phyloP scores from a whole-genome alignment of 2,113 vertebrate species.

The Gopherus evgoodei region DNA sequence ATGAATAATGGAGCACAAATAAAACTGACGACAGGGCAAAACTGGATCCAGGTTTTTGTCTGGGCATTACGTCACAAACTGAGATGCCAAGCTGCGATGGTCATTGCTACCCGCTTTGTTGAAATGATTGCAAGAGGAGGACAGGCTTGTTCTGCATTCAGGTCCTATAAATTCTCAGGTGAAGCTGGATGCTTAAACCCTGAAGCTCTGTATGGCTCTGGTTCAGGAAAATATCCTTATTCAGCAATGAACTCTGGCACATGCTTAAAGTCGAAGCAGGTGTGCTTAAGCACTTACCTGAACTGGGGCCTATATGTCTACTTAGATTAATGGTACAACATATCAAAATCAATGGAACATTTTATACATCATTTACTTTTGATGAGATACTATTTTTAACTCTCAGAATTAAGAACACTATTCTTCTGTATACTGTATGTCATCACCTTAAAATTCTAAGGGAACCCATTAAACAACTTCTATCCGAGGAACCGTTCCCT shows the following conservation, averaged over 20 bases:
- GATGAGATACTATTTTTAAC: background rate
- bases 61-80: constrained; percentile 28
- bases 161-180: background rate
- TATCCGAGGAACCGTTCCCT: background rate
- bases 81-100: constrained; percentile 69
- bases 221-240: background rate
- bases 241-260: background rate
- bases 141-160: constrained; percentile 20
- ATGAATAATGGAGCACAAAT: constrained; percentile 67
- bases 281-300: background rate
- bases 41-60: constrained; percentile 51
- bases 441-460: background rate
- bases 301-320: background rate
- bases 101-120: constrained; percentile 28
- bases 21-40: constrained; percentile 71
- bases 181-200: background rate
- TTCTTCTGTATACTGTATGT: background rate
- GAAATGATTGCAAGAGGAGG: constrained; percentile 47
- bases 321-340: background rate
- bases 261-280: background rate
- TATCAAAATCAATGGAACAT: background rate
- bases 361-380: background rate
- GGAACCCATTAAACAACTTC: background rate
- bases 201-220: background rate
- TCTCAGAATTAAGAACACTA: background rate